These are phyloP conservation scores for Amiota mariae DNA, from an alignment of 2,888 invertebrate genomes.

Conservation along the genomic window DNA sequence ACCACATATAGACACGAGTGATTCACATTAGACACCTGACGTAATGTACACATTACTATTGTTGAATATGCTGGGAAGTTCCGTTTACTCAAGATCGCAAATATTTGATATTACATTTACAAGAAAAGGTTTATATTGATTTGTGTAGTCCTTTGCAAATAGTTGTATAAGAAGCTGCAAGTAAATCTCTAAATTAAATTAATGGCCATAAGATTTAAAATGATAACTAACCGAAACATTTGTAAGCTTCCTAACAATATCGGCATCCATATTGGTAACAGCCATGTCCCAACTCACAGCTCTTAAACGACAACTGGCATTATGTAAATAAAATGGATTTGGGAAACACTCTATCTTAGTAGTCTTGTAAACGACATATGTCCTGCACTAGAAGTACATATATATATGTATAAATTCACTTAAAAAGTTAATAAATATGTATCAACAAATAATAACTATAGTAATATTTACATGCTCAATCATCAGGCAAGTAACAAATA, in stretches of 20 bases:
- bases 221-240: constrained; percentile 20
- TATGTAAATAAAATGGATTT: constrained; percentile 24
- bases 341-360: constrained; percentile 29
- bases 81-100: constrained; percentile 18
- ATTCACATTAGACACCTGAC: not conserved
- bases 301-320: constrained; percentile 25
- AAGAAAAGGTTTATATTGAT: constrained; percentile 14
- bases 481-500: too few species aligned
- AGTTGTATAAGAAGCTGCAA: not conserved
- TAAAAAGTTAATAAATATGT: too few species aligned
- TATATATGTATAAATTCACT: too few species aligned
- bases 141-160: constrained; percentile 7
- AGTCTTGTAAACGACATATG: constrained; percentile 20
- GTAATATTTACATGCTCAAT: too few species aligned
- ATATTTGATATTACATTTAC: constrained; percentile 4
- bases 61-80: not conserved
- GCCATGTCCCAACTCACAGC: constrained; percentile 25
- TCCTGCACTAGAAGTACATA: too few species aligned
- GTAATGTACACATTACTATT: not conserved
- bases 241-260: constrained; percentile 19
- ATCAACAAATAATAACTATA: too few species aligned
- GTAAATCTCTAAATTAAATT: too few species aligned
- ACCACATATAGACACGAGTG: constrained; percentile 12
- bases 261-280: constrained; percentile 28
- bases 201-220: too few species aligned